These are phyloP conservation scores for Cancer borealis DNA, from an alignment of 2,888 invertebrate species.

Conservation along the genomic window DNA sequence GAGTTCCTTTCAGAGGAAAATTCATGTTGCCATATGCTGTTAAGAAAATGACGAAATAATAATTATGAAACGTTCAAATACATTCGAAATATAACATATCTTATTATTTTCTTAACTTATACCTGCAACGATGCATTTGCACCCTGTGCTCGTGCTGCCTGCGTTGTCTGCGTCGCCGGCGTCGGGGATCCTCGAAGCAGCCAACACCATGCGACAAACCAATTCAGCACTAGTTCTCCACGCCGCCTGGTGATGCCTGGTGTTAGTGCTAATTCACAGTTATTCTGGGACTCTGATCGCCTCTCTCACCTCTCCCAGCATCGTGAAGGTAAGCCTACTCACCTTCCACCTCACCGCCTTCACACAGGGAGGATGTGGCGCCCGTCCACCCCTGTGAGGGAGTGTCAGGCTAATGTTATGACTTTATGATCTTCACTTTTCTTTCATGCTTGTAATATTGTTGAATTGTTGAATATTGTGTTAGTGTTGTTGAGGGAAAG, in stretches of 20 bases:
- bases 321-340: constrained; percentile 51
- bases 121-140: not conserved
- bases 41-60: too few relatives aligned
- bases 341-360: not conserved
- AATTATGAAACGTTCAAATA: too few relatives aligned
- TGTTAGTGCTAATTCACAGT: constrained; percentile 72
- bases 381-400: not conserved
- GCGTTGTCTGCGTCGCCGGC: not conserved
- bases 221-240: constrained; percentile 64
- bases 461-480: not conserved
- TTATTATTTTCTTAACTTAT: too few relatives aligned
- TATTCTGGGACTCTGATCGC: constrained; percentile 76
- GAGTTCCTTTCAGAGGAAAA: too few relatives aligned
- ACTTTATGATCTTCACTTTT: not conserved
- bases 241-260: constrained; percentile 69
- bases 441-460: not conserved
- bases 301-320: constrained; percentile 71
- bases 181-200: constrained; percentile 46
- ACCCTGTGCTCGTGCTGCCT: not conserved
- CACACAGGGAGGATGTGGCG: not conserved
- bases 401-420: not conserved
- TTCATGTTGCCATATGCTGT: too few relatives aligned
- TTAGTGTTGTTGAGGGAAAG: not conserved
- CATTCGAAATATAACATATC: too few relatives aligned
- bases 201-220: constrained; percentile 62